Base-by-base conservation (phyloP, 2,113 vertebrate species). In the Craseonycteris thonglongyai region DNA sequence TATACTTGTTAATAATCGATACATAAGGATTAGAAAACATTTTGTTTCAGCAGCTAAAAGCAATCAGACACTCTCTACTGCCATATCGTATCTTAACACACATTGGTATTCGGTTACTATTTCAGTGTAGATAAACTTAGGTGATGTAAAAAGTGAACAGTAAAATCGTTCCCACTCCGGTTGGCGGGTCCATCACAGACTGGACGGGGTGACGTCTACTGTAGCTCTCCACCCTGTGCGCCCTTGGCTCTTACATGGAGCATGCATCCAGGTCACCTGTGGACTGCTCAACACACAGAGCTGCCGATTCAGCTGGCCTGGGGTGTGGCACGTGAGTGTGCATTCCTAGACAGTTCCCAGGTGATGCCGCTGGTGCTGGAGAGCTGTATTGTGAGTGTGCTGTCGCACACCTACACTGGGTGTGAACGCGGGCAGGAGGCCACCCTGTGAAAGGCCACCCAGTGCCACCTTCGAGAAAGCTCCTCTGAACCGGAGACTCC, bases 11-110 rank as follows among this genome's bases (percentile, higher is more conserved):
- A 97, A 96, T 94, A 97, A 84, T 24, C 75, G 76, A 87, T 94
- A 96, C 83, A 49, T 66, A 72, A 81, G 35, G 87, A 88, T 96
- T 91, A 95, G 87, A 85, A 96, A 95, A 97, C 12, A 89, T 82
- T 76, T 75, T 35, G 85, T 65, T 59, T 96, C 69, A 83, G 88
- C 94, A 68, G 51, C 58, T 75, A 80, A 96, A 95, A 97, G 94
- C 96, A 98, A 92, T 95, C 94, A 88, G 76, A 78, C 69, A 96
- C 63, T 96, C 4, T 42, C 81, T 28, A 95, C 87, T 42, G 54
- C 3, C 6, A 33, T 90, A 96, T 95, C 93, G 91, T 72, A 97
- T 69, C 76, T 96, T 95, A 98, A 97, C 91, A 96, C 66, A 98
- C 97, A 98, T 61, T 93, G 83, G 72, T 65, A 97, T 97, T 97